These are phyloP conservation scores for Chelmon rostratus DNA, from an alignment of 2,797 vertebrate genomes.

Conservation along the genomic window DNA sequence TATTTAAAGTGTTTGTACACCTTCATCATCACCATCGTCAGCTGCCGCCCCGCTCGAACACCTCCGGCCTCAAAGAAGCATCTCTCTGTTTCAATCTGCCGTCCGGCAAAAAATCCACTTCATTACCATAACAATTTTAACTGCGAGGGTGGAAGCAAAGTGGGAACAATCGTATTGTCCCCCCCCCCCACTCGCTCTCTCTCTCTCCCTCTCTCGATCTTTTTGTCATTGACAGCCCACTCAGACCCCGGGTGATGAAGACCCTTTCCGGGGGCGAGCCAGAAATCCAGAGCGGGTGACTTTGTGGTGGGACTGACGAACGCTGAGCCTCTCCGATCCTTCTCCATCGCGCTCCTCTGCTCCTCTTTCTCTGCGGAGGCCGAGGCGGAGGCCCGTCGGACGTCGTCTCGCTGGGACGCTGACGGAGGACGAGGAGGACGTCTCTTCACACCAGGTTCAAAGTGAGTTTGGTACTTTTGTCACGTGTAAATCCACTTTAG, in stretches of 20 bases:
- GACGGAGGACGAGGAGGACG: conserved; percentile 20
- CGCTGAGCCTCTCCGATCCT: neutral
- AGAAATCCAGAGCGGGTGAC: conserved; percentile 56
- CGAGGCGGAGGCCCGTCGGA: conserved; percentile 20
- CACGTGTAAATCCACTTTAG: neutral
- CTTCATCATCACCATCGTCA: neutral
- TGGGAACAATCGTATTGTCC: conserved; percentile 77
- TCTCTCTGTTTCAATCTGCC: conserved; percentile 64
- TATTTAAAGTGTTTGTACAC: neutral
- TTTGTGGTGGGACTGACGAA: conserved; percentile 25
- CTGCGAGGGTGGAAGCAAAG: conserved; percentile 73
- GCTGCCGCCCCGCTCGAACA: conserved; percentile 31
- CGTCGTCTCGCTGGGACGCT: conserved; percentile 1
- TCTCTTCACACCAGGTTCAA: conserved; percentile 21
- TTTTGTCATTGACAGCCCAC: conserved; percentile 74
- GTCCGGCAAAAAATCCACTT: conserved; percentile 66
- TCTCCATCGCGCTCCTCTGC: fast-evolving
- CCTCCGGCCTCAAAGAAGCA: conserved; percentile 45
- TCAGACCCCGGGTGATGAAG: conserved; percentile 72
- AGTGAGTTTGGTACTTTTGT: conserved; percentile 48
- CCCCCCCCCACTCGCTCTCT: conserved; percentile 26
- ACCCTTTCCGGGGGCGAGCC: conserved; percentile 67
- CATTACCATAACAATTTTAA: conserved; percentile 84
- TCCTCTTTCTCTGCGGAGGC: conserved; percentile 1
- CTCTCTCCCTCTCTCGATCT: conserved; percentile 40